Base-by-base conservation (phyloP, 1,140 invertebrate species). In the Brachionus asplanchnoidis region DNA sequence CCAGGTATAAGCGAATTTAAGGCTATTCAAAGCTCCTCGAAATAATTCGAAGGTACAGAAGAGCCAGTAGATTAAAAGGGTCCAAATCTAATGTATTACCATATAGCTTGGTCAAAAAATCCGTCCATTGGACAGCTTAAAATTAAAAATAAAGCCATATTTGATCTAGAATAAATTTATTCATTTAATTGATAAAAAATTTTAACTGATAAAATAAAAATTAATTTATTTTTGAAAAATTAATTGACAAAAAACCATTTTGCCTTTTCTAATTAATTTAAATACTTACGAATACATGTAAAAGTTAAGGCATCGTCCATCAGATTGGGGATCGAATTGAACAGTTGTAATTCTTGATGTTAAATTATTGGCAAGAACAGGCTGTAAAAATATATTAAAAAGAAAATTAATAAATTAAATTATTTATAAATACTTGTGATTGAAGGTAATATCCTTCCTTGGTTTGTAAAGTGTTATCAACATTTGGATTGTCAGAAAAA, bases 371-470 rank as follows among this genome's bases (percentile, higher is more conserved):
- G 44, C 44, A 23, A 50, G 26, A 14, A 77, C 20, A 14, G 42
- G 42, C 42, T 75, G 23, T 42, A 6, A 23, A 75, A 23, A 44
- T 1, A 46, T 23, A 75, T 36, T 17, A 17, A 7, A 8, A 75
- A 75, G 0, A 20, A 42, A 36, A 75, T 11, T 26, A 42, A 8
- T 17, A 42, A 17, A 17, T 14, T 42, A 17, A 40, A n/a, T 70
- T 75, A 75, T 42, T 14, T 40, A 5, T 73, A 7, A 42, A 73
- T 75, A 75, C 70, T 14, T 32, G 40, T 77, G 73, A 77, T 77
- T 77, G 40, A 23, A 84, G n/a, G 23, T 70, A 84, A 42, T 94
- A 93, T 86, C 93, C 94, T 90, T 94, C 92, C 20, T 11, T 70
- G 5, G 60, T 84, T 70, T 84, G 60, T 36, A 84, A 36, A 70